Conservation (phyloP, 1,140 invertebrate genomes). For the Caenorhabditis remanei region DNA sequence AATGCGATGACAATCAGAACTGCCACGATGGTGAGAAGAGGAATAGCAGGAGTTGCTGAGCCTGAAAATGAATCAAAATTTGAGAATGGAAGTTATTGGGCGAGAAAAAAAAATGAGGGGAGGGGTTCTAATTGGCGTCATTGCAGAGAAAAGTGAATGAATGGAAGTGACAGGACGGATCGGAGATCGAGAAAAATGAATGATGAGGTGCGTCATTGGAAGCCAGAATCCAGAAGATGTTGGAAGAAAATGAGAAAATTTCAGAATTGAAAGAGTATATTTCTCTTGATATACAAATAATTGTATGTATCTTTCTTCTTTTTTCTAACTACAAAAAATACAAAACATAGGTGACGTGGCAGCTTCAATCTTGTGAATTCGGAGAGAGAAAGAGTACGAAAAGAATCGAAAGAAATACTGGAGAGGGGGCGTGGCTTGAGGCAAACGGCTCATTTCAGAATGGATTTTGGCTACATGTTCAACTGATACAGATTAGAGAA, state of each 20-base stretch:
- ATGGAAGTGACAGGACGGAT: constrained; percentile 37
- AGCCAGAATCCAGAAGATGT: neutral
- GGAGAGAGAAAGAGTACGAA: neutral
- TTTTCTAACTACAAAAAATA: neutral
- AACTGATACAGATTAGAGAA: too few species aligned
- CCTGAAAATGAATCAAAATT: constrained; percentile 62
- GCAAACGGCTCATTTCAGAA: too few species aligned
- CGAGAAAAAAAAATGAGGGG: neutral
- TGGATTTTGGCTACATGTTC: too few species aligned
- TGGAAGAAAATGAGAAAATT: neutral
- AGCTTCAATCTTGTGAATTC: neutral
- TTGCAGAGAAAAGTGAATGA: neutral
- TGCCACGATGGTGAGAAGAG: constrained; percentile 67
- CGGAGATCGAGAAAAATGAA: neutral
- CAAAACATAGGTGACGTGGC: constrained; percentile 6
- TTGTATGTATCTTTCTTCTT: constrained; percentile 4
- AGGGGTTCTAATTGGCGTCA: constrained; percentile 45
- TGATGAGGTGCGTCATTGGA: neutral
- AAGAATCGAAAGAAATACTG: constrained; percentile 22
- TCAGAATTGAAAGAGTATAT: neutral
- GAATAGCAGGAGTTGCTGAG: constrained; percentile 57
- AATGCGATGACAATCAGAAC: constrained; percentile 64
- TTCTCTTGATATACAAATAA: neutral
- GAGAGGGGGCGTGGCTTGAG: neutral
- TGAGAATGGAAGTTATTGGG: neutral